Evolutionary conservation across 2,888 invertebrate species (phyloP).

Genomic region (Stenurella melanura): DNA sequence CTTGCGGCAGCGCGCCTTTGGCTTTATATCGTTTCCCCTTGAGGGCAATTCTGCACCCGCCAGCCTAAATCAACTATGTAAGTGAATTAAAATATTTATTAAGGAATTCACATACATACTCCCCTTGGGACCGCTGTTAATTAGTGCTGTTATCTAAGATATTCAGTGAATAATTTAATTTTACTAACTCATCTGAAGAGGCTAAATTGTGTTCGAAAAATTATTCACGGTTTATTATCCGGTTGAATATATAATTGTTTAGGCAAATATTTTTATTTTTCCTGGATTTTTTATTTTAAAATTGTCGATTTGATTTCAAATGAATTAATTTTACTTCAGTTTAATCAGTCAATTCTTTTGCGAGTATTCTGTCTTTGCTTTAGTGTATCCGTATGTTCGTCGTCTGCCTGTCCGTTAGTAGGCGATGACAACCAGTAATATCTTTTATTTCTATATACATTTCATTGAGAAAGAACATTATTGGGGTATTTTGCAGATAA

Average conservation of each 20-base stretch:
- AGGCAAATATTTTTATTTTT: too few relatives aligned
- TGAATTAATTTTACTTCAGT: too few relatives aligned
- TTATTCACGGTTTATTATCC: slow-evolving; percentile 45
- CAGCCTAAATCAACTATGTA: slow-evolving; percentile 72
- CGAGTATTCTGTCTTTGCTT: too few relatives aligned
- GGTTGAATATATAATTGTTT: background rate
- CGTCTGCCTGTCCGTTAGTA: too few relatives aligned
- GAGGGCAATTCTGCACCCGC: slow-evolving; percentile 70
- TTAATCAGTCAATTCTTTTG: too few relatives aligned
- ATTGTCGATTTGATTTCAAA: too few relatives aligned
- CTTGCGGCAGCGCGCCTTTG: slow-evolving; percentile 68
- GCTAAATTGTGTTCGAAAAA: slow-evolving; percentile 32
- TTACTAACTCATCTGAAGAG: slow-evolving; percentile 50
- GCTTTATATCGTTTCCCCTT: slow-evolving; percentile 69
- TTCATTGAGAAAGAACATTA: too few relatives aligned
- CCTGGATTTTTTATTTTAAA: too few relatives aligned
- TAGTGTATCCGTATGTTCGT: too few relatives aligned
- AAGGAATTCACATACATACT: slow-evolving; percentile 72
- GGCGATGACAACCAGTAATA: too few relatives aligned
- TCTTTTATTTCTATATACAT: too few relatives aligned
- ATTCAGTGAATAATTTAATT: slow-evolving; percentile 62
- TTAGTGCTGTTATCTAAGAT: slow-evolving; percentile 70
- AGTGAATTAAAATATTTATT: slow-evolving; percentile 74
- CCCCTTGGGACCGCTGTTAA: slow-evolving; percentile 69
- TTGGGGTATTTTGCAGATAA: too few relatives aligned